These are phyloP conservation scores for Drosophila pandora DNA, from an alignment of 1,140 invertebrate species.

Conservation along the genomic window DNA sequence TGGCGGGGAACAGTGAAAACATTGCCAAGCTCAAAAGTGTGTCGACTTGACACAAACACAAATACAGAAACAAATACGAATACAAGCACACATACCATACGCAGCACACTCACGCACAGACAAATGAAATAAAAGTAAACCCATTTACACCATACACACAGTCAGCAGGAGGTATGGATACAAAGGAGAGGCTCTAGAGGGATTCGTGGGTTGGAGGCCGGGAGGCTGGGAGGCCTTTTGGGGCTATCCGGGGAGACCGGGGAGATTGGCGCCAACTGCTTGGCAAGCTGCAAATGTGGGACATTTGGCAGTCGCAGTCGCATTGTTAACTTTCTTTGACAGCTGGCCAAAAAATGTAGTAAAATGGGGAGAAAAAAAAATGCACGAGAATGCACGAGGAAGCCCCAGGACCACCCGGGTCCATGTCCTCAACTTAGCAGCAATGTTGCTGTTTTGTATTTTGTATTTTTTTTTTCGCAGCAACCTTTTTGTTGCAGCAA, in stretches of 20 bases:
- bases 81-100: slow-evolving; percentile 4
- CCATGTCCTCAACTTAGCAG: slow-evolving; percentile 41
- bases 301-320: slow-evolving; percentile 74
- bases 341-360: slow-evolving; percentile 61
- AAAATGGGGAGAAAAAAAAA: slow-evolving; percentile 1
- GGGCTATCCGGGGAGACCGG: not conserved
- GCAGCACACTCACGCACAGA: slow-evolving; percentile 48
- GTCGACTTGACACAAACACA: slow-evolving; percentile 69
- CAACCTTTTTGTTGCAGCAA: slow-evolving; percentile 27
- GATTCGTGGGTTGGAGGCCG: not conserved
- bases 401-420: slow-evolving; percentile 50
- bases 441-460: slow-evolving; percentile 27
- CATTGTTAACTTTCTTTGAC: slow-evolving; percentile 81
- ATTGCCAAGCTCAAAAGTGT: slow-evolving; percentile 73
- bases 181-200: not conserved
- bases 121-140: slow-evolving; percentile 82
- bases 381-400: slow-evolving; percentile 9
- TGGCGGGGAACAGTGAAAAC: slow-evolving; percentile 55
- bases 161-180: slow-evolving; percentile 7
- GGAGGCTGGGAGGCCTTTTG: not conserved
- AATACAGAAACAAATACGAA: not conserved
- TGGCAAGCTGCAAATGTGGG: slow-evolving; percentile 75
- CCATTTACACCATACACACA: slow-evolving; percentile 73
- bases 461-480: slow-evolving; percentile 15
- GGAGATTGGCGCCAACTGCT: slow-evolving; percentile 55